Evolutionary conservation across 2,797 vertebrate genomes (phyloP), one percentile per base, ranked within the genome.

Genomic region (Coregonus sp.): DNA sequence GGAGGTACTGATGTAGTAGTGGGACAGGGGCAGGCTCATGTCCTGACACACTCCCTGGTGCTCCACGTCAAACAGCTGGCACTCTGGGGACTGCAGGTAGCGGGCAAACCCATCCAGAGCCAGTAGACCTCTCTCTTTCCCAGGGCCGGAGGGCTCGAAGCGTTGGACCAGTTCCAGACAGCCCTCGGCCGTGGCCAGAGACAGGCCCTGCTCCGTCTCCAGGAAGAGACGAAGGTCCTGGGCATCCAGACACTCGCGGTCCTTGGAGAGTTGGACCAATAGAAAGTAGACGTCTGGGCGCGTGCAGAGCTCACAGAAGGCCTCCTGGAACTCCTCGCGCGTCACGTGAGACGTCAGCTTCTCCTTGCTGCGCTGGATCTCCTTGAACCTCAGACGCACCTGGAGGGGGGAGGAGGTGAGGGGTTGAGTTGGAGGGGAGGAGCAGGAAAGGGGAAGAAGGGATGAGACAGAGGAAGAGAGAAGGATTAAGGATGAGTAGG

Each of bases 351-450:
- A 98, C 4, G 97, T 99, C 82, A 99, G 92, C 88, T 99, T 99
- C 92, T 98, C 98, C 85, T 99, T 99, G 87, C 95, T 97, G 51
- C 96, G 96, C 90, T 99, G 98, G 83, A 99, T 97, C 91, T 99
- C 98, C 85, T 98, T 99, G 86, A 99, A 99, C 78, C 97, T 97
- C 72, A 97, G 93, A 73, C 97, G 96, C 1, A 95, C 95, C 95
- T 95, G 83, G 54, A 12, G 74, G 40, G 37, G 65, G 25, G 25
- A 25, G 25, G 25, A 25, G 25, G 25, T 25, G 25, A 51, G 25
- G 59, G 67, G 61, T 25, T 25, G 25, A 25, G 25, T 25, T 25
- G 31, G 37, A 40, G 25, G 47, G 29, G 75, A 18, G 51, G 20
- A 56, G 52, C 4, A 14, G 3, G 12, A n/a, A 4, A 70, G 25